A percentile compares a stretch with the other conserved stretches of the same genome.
Conservation (phyloP, 2,113 vertebrate species). For the Siniperca chuatsi region DNA sequence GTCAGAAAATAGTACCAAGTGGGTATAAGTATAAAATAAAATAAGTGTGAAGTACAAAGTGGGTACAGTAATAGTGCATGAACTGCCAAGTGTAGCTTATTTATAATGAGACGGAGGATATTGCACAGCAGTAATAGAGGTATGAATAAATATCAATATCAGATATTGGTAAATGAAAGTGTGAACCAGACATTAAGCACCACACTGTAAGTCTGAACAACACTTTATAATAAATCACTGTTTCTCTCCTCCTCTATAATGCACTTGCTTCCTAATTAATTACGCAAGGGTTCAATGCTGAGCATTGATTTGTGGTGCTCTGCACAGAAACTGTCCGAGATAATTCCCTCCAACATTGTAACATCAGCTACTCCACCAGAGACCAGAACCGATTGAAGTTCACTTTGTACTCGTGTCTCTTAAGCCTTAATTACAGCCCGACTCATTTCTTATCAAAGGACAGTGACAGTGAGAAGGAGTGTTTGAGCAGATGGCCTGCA, state of each 20-base stretch:
- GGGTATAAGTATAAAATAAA: too few relatives aligned
- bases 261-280: neutral
- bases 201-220: neutral
- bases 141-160: too few relatives aligned
- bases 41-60: too few relatives aligned
- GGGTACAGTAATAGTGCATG: too few relatives aligned
- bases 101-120: too few relatives aligned
- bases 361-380: conserved; percentile 12
- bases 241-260: neutral
- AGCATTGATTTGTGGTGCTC: conserved; percentile 40
- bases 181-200: neutral
- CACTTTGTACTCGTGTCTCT: conserved; percentile 40
- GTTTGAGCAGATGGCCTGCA: conserved; percentile 24
- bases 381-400: conserved; percentile 46
- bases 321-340: neutral
- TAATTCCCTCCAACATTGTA: neutral
- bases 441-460: conserved; percentile 56
- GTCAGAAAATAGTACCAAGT: too few relatives aligned
- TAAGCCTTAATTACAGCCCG: conserved; percentile 43
- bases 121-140: too few relatives aligned
- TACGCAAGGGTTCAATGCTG: conserved; percentile 18
- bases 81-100: too few relatives aligned
- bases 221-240: conserved; percentile 12
- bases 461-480: conserved; percentile 19
- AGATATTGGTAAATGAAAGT: neutral